Percentiles rank a stretch among this genome's conserved stretches.
phyloP scores from a whole-genome alignment of 2,113 vertebrate genomes.

The Micronycteris hirsuta region DNA sequence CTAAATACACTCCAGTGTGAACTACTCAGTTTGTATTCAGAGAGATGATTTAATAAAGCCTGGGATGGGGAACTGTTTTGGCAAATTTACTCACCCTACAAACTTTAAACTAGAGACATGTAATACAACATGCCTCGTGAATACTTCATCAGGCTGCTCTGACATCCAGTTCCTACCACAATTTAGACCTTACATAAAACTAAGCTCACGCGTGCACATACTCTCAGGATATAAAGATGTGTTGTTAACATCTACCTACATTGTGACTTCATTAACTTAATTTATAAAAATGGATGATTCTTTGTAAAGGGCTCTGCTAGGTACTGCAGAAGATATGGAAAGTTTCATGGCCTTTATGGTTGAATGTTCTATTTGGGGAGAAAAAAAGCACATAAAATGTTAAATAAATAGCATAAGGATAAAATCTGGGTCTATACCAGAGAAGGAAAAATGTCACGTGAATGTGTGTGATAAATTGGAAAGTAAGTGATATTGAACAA shows the following conservation, averaged over 20 bases:
- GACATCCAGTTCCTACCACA: accelerated
- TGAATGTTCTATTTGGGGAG: not conserved
- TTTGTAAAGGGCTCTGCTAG: not conserved
- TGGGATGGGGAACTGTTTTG: not conserved
- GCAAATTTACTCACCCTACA: not conserved
- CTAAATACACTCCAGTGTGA: not conserved
- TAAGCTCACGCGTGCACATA: accelerated
- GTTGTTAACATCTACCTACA: not conserved
- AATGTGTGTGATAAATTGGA: not conserved
- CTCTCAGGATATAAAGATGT: not conserved
- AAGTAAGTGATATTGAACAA: not conserved
- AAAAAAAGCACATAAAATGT: not conserved
- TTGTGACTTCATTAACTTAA: not conserved
- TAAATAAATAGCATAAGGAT: not conserved
- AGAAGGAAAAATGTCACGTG: not conserved
- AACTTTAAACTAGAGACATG: not conserved
- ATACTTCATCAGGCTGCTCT: too few relatives aligned
- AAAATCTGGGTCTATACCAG: not conserved
- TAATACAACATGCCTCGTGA: not conserved
- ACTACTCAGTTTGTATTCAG: not conserved
- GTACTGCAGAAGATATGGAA: not conserved
- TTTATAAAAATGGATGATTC: not conserved
- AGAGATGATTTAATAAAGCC: not conserved
- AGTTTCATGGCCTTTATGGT: not conserved
- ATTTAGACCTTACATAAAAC: not conserved